Evolutionary conservation across 2,888 invertebrate genomes (phyloP).

Genomic region (Drosophila mettleri): DNA sequence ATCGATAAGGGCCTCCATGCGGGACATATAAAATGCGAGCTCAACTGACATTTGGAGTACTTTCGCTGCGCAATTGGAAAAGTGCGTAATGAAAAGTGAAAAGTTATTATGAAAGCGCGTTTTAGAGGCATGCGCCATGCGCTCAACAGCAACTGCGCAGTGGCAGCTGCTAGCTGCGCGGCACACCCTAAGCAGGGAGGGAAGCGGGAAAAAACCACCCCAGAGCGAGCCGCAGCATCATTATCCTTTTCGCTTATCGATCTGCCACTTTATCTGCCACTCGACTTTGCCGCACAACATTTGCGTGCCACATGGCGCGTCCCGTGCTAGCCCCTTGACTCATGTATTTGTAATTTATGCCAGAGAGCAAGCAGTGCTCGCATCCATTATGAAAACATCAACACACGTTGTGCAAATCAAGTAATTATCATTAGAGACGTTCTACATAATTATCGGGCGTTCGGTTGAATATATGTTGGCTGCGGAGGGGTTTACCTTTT

Average conservation of each 20-base stretch:
- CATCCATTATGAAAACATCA: conserved; percentile 75
- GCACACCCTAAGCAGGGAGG: conserved; percentile 26
- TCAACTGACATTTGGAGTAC: conserved; percentile 33
- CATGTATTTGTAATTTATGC: conserved; percentile 72
- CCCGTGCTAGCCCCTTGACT: conserved; percentile 24
- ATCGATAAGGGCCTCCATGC: conserved; percentile 55
- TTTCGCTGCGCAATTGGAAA: conserved; percentile 43
- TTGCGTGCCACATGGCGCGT: conserved; percentile 60
- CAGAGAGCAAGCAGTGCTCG: conserved; percentile 21
- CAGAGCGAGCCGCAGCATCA: conserved; percentile 45
- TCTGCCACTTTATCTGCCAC: conserved; percentile 63
- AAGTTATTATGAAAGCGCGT: conserved; percentile 72
- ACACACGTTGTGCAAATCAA: conserved; percentile 79
- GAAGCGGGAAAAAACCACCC: conserved; percentile 8
- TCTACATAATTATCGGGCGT: conserved; percentile 71
- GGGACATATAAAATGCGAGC: conserved; percentile 46
- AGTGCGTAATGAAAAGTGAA: conserved; percentile 66
- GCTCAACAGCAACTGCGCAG: conserved; percentile 61
- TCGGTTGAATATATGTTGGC: conserved; percentile 31
- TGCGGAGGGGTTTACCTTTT: conserved; percentile 5
- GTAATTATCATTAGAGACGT: conserved; percentile 72
- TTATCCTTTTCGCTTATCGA: conserved; percentile 51
- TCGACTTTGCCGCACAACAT: conserved; percentile 60
- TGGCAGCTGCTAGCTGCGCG: conserved; percentile 62
- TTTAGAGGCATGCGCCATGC: conserved; percentile 66